A percentile compares a stretch with the other conserved stretches of the same genome.
phyloP scores from a whole-genome alignment of 2,888 invertebrate species.

The Epinotia brunnichana region DNA sequence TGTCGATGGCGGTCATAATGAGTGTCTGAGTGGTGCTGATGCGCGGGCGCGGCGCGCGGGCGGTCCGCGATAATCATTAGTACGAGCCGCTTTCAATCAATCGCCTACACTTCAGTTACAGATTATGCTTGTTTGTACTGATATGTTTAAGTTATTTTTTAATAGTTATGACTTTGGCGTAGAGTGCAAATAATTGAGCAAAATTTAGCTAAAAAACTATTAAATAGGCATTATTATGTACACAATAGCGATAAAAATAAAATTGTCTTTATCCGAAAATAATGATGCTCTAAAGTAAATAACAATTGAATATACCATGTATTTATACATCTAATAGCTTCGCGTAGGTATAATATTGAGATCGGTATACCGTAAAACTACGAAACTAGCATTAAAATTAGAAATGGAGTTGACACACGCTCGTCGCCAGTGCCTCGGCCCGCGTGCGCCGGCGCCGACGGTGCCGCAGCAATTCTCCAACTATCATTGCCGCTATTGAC shows the following conservation, averaged over 20 bases:
- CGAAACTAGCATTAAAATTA: slow-evolving; percentile 39
- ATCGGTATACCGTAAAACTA: slow-evolving; percentile 65
- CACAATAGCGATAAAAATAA: slow-evolving; percentile 72
- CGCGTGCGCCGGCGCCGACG: not conserved
- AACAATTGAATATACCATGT: slow-evolving; percentile 62
- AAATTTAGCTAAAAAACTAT: slow-evolving; percentile 82
- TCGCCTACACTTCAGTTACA: slow-evolving; percentile 3
- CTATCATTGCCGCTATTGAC: not conserved
- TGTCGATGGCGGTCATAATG: not conserved
- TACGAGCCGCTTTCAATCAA: too few relatives aligned
- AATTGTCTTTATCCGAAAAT: slow-evolving; percentile 76
- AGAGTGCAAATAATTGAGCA: slow-evolving; percentile 82
- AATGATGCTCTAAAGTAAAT: slow-evolving; percentile 64
- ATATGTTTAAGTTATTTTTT: slow-evolving; percentile 69
- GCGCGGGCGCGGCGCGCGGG: not conserved
- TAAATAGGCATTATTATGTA: slow-evolving; percentile 70
- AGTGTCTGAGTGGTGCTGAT: not conserved
- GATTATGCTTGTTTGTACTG: slow-evolving; percentile 80
- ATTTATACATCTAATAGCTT: slow-evolving; percentile 79
- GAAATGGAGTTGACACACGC: slow-evolving; percentile 16
- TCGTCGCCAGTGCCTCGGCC: slow-evolving; percentile 1
- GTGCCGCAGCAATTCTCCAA: slow-evolving; percentile 1
- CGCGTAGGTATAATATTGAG: slow-evolving; percentile 75
- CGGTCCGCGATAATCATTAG: not conserved
- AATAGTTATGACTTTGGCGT: slow-evolving; percentile 83